Base-by-base conservation (phyloP, 2,797 vertebrate species). In the Myioborus melanocephalus region DNA sequence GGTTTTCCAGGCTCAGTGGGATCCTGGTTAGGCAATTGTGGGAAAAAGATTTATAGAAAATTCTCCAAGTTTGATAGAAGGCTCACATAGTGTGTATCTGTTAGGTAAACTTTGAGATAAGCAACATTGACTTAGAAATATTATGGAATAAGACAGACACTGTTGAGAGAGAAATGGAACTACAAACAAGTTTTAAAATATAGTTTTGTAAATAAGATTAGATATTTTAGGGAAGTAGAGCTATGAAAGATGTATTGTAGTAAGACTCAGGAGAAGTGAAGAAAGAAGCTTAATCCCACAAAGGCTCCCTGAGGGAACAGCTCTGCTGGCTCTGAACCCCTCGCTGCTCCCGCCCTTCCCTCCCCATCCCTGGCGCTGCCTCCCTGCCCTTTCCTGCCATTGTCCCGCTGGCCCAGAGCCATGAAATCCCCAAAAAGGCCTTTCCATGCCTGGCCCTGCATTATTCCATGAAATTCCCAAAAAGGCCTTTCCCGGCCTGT, bases 351-450 rank as follows among this genome's bases (percentile, higher is more conserved):
- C 49, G 28, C 53, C 49, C 91, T 72, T 85, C 87, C 83, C 94
- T 93, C 87, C 32, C 3, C 43, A 68, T 55, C 65, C 50, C 43
- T 65, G 95, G 61, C 15, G 78, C 94, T 60, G 90, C 83, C 83
- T 95, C 95, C 95, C 95, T 81, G 79, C 97, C 95, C 96, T 97
- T 98, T 98, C 98, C 98, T 97, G 97, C 94, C 96, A 97, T 97
- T 97, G 97, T 97, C 90, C 95, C 92, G 94, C 82, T 35, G 63
- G 60, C 87, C 91, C 93, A 71, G 97, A 96, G 97, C 97, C 92
- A 95, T 96, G 96, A 76, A 88, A 76, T 56, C 88, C 87, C 68
- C 34, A 37, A 87, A 96, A 47, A 92, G 12, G n/a, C 46, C 30
- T 57, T 81, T 94, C 37, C 23, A 6, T 28, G n/a, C 28, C 1